Conservation (phyloP, 2,797 vertebrate species). For the Microtus agrestis region DNA sequence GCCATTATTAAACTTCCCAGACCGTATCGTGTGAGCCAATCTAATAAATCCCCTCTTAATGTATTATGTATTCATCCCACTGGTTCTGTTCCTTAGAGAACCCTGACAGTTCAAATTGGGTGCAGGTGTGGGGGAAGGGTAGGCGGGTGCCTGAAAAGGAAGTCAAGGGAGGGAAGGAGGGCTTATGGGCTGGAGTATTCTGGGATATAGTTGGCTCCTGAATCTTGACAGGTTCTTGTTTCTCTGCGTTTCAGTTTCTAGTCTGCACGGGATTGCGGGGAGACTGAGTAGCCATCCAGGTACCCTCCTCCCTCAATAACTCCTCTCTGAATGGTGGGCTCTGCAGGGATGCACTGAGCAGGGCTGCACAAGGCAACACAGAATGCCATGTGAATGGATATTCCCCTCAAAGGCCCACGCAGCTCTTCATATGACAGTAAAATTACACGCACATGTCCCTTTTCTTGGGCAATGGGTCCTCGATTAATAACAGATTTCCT, state of each 20-base stretch:
- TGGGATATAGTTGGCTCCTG: neutral
- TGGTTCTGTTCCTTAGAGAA: neutral
- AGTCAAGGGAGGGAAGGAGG: too few relatives aligned
- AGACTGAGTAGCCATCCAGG: neutral
- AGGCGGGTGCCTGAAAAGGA: neutral
- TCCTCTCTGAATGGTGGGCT: neutral
- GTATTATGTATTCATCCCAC: neutral
- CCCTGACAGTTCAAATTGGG: neutral
- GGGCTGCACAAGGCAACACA: accelerated
- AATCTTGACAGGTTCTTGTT: neutral
- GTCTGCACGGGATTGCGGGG: too few relatives aligned
- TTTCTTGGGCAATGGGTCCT: neutral
- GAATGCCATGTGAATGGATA: neutral
- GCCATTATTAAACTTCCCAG: neutral
- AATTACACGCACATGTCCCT: accelerated
- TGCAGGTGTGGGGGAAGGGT: neutral
- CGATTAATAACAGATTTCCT: too few relatives aligned
- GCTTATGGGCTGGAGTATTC: neutral
- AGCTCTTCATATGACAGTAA: neutral
- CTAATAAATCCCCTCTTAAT: neutral
- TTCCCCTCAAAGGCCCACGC: neutral
- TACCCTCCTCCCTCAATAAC: accelerated
- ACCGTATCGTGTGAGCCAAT: neutral
- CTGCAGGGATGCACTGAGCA: neutral
- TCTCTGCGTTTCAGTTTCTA: neutral